Conservation (phyloP, 2,888 invertebrate species). For the Keiferia lycopersicella region DNA sequence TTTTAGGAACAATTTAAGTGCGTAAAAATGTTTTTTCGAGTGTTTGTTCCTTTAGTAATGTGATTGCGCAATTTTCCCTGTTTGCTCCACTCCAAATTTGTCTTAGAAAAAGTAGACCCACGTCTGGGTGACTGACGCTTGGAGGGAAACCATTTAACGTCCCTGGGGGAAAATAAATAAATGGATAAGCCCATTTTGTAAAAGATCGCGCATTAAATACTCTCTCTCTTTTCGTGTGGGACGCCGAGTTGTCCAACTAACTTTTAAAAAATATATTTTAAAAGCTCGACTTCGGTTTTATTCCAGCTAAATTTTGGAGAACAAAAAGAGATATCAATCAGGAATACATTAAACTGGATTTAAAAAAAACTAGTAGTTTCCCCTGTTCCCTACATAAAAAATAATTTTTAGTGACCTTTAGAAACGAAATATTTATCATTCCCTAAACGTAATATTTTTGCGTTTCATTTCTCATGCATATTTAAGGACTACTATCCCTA, state of each 20-base stretch:
- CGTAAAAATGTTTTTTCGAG: too few relatives aligned
- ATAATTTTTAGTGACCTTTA: too few relatives aligned
- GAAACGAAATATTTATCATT: not conserved
- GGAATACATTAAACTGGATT: too few relatives aligned
- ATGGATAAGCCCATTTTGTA: not conserved
- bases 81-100: constrained; percentile 43
- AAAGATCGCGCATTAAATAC: not conserved
- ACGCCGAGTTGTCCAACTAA: too few relatives aligned
- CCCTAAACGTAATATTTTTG: not conserved
- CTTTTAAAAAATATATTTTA: too few relatives aligned
- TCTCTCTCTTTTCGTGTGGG: too few relatives aligned
- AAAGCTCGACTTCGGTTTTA: too few relatives aligned
- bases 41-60: not conserved
- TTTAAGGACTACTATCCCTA: not conserved
- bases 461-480: not conserved
- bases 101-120: constrained; percentile 47
- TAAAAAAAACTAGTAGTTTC: too few relatives aligned
- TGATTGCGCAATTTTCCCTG: constrained; percentile 28
- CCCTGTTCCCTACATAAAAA: too few relatives aligned
- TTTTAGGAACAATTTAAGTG: too few relatives aligned
- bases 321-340: too few relatives aligned
- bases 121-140: constrained; percentile 50
- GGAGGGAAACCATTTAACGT: constrained; percentile 51
- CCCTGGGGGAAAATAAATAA: constrained; percentile 23
- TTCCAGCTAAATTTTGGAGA: too few relatives aligned